Evolutionary conservation across 2,113 vertebrate genomes (phyloP), one percentile per base, ranked within the genome.

Genomic region (Xiphias gladius): DNA sequence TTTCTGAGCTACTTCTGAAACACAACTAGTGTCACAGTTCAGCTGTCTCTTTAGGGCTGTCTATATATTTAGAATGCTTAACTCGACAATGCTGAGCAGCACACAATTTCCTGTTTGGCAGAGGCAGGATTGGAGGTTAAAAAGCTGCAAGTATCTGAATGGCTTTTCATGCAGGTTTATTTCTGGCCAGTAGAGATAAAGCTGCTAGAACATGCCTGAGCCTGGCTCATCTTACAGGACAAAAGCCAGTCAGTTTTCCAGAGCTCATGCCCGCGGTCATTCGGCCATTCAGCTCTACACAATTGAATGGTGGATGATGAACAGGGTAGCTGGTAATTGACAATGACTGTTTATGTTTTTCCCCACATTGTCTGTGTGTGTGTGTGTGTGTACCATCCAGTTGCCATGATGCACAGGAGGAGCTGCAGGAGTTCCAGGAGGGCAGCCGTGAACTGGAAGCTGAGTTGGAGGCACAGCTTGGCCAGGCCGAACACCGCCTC

Each of bases 401-500:
- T 92, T 99, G 95, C 93, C 96, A 96, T 80, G 98, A 99, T 71
- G 97, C 98, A 78, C 97, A 96, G 72, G 98, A 99, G 86, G 98
- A 99, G 90, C 96, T 99, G 92, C 96, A 96, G 89, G 98, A 99
- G 86, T 99, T 99, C 94, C 98, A 99, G 92, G 98, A 99, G 88
- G 98, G 98, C 66, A 99, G 98, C 94, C 95, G 98, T 72, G 98
- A 99, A 84, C 91, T 99, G 87, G 98, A 99, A 92, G 98, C 98
- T 1, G 98, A 99, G 89, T 90, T 99, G 92, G 98, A 99, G 90
- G 96, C 98, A 1, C 98, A 99, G 83, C 95, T 99, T 19, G 94
- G 96, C 50, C 98, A 99, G 87, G 96, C 98, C 28, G 98, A 99
- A 79, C 97, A 97, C 83, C 96, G 97, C 76, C 98, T 99, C 1